A percentile compares a stretch with the other conserved stretches of the same genome.
phyloP scores from a whole-genome alignment of 2,113 vertebrate genomes.

The Scolopax mira region DNA sequence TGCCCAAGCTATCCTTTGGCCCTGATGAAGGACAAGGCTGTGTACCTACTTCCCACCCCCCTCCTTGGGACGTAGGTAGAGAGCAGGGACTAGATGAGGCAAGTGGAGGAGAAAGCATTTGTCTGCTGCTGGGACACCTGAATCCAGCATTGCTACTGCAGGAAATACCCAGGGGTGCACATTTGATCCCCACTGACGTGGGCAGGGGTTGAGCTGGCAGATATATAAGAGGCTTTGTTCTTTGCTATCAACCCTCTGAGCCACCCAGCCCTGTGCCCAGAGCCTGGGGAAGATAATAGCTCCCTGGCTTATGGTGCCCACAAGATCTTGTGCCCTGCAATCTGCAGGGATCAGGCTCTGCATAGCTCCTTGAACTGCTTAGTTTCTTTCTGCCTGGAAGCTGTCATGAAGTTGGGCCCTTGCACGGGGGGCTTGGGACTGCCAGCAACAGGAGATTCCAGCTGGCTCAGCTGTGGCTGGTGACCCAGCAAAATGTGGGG shows the following conservation, averaged over 20 bases:
- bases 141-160: background rate
- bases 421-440: background rate
- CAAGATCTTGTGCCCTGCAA: background rate
- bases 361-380: background rate
- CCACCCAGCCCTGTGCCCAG: background rate
- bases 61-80: background rate
- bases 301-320: conserved; percentile 27
- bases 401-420: background rate
- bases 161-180: background rate
- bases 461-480: background rate
- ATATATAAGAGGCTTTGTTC: conserved; percentile 56
- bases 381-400: background rate
- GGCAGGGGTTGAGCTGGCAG: conserved; percentile 30
- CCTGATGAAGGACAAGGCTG: background rate
- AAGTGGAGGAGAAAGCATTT: background rate
- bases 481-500: background rate
- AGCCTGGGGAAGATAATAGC: conserved; percentile 45
- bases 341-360: background rate
- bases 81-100: background rate
- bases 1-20: background rate
- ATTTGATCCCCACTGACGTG: background rate
- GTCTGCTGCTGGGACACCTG: background rate
- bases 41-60: background rate
- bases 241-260: conserved; percentile 31
- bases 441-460: conserved; percentile 2